Evolutionary conservation across 2,888 invertebrate species (phyloP), one percentile per base, ranked within the genome.

Genomic region (Ectemnius continuus): DNA sequence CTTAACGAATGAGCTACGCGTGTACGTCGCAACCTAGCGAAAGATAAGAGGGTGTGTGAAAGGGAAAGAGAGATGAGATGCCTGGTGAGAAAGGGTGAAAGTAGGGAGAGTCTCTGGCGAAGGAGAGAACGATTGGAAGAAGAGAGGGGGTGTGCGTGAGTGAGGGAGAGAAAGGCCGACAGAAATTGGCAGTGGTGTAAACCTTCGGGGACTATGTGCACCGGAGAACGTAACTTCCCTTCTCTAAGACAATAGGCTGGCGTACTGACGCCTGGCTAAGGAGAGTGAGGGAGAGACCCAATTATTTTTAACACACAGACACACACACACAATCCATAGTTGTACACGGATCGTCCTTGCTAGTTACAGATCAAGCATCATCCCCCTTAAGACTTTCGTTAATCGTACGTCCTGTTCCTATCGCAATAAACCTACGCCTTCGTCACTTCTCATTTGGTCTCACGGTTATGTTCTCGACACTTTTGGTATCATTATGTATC

Each of bases 221-320:
- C 66, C 66, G 58, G 61, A 70, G 61, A 70, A 72, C 72, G 61
- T 70, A 75, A 69, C 59, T 72, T 75, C 64, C 68, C 73, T 82
- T 67, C 71, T 65, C 56, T 59, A 68, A 68, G 76, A 82, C 80
- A 82, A 82, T 82, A 75, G 61, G 48, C 58, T 63, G 73, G 67
- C 72, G 78, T 82, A 79, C 82, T 60, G 65, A 62, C 74, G 70
- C 18, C 76, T 78, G 65, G 76, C 76, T 80, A 80, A 75, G 76
- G 78, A 76, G 70, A 80, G 75, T 80, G 66, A 78, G 78, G 59
- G 59, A 16, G 16, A 52, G n/a, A 81, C 66, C 78, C 20, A 64
- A 16, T 57, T 72, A 61, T 61, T 74, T 67, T 73, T 52, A 52
- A 47, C 46, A 46, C 68, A 61, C 61, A 71, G 63, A 66, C 65